phyloP scores from a whole-genome alignment of 1,140 invertebrate genomes.

The Euura saliciscinereae region DNA sequence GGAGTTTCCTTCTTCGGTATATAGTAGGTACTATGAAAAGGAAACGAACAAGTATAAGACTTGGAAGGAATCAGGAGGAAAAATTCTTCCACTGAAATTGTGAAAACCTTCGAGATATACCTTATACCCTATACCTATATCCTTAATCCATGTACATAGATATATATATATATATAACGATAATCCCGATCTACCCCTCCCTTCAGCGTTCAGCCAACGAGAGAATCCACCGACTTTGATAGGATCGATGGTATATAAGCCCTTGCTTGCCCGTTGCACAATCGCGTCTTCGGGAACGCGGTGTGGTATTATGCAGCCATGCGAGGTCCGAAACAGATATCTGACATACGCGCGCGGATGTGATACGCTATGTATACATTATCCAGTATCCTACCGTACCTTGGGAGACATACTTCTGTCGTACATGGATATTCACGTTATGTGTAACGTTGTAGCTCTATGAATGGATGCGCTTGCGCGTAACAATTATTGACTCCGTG shows the following conservation, averaged over 20 bases:
- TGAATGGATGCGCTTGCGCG: too few relatives aligned
- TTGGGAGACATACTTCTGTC: too few relatives aligned
- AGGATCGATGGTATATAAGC: not conserved
- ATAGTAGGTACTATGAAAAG: not conserved
- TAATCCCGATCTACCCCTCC: not conserved
- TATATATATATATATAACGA: not conserved
- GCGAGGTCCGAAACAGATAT: not conserved
- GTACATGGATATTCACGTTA: too few relatives aligned
- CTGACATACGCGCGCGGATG: not conserved
- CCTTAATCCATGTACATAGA: not conserved
- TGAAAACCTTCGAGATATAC: not conserved
- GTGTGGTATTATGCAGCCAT: not conserved
- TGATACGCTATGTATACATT: not conserved
- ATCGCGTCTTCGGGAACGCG: not conserved
- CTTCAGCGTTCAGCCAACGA: too few relatives aligned
- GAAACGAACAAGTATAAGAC: not conserved
- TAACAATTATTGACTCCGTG: too few relatives aligned
- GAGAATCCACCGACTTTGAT: not conserved
- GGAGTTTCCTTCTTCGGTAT: too few relatives aligned
- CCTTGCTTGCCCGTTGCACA: not conserved
- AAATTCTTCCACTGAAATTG: not conserved
- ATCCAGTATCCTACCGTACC: not conserved
- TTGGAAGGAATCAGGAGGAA: not conserved
- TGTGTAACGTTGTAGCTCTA: too few relatives aligned
- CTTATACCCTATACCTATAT: too few relatives aligned